phyloP scores from a whole-genome alignment of 2,888 invertebrate genomes.

The Leptinotarsa haldemani region DNA sequence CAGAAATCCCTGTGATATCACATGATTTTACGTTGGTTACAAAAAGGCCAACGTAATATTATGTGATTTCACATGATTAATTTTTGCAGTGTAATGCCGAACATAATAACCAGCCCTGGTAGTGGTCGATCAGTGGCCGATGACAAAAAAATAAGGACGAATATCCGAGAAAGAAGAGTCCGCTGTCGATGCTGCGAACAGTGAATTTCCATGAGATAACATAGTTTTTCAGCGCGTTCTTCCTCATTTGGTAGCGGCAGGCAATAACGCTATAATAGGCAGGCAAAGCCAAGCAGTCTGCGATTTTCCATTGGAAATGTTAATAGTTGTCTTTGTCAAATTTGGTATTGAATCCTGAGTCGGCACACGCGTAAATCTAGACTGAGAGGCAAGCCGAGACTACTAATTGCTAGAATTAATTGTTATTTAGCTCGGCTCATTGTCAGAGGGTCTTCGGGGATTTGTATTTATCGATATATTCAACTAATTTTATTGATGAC shows the following conservation, averaged over 20 bases:
- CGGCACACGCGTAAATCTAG: slow-evolving; percentile 64
- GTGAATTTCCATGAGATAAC: slow-evolving; percentile 63
- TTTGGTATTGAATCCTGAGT: slow-evolving; percentile 64
- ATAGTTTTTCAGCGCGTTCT: slow-evolving; percentile 61
- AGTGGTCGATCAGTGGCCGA: slow-evolving; percentile 8
- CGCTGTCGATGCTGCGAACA: slow-evolving; percentile 44
- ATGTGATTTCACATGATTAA: too few relatives aligned
- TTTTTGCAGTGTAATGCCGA: too few relatives aligned
- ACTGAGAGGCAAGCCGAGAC: slow-evolving; percentile 59
- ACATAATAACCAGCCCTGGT: slow-evolving; percentile 25
- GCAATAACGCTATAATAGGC: slow-evolving; percentile 65
- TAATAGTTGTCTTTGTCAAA: slow-evolving; percentile 65
- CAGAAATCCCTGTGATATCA: too few relatives aligned
- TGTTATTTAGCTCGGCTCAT: slow-evolving; percentile 59
- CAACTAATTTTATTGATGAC: slow-evolving; percentile 50
- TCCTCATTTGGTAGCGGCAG: slow-evolving; percentile 62
- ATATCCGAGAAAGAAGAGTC: slow-evolving; percentile 48
- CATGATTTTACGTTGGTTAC: too few relatives aligned
- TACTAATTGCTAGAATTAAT: slow-evolving; percentile 66
- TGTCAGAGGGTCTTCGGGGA: slow-evolving; percentile 47
- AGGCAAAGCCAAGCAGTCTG: slow-evolving; percentile 66
- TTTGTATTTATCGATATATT: slow-evolving; percentile 51
- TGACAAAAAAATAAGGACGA: slow-evolving; percentile 48
- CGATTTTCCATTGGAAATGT: slow-evolving; percentile 64
- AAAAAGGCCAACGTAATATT: too few relatives aligned